Conservation (phyloP, 2,888 invertebrate species). For the Buathra laborator region DNA sequence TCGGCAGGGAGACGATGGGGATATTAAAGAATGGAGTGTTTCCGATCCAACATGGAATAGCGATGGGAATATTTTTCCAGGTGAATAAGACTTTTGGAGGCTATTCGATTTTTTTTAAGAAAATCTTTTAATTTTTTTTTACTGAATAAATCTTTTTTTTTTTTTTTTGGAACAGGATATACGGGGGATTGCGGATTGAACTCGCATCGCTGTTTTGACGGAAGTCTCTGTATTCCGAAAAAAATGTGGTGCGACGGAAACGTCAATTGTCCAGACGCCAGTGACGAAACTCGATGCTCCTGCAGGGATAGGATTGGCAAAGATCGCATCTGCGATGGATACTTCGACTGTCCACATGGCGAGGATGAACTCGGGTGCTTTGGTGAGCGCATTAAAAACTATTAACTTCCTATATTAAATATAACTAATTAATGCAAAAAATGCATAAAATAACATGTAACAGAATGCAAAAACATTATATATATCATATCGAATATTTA, state of each 20-base stretch:
- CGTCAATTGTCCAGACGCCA: constrained; percentile 91
- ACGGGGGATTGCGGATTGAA: constrained; percentile 58
- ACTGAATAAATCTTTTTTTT: background rate
- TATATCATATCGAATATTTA: no score
- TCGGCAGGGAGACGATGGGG: background rate
- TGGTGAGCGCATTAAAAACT: constrained; percentile 86
- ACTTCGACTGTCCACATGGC: constrained; percentile 92
- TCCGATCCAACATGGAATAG: constrained; percentile 1
- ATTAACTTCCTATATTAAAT: background rate
- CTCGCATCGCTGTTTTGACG: constrained; percentile 74
- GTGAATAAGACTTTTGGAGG: background rate
- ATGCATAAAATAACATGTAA: no score
- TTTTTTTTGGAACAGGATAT: constrained; percentile 55
- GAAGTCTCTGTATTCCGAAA: constrained; percentile 86
- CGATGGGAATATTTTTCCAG: constrained; percentile 28
- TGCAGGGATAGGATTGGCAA: constrained; percentile 90
- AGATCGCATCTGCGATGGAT: constrained; percentile 92
- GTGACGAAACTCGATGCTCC: constrained; percentile 91
- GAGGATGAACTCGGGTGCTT: constrained; percentile 93
- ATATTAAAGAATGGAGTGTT: background rate
- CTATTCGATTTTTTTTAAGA: background rate
- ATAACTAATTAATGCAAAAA: background rate
- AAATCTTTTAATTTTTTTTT: background rate
- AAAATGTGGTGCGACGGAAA: constrained; percentile 90
- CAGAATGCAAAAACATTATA: no score